Percentiles rank a stretch among this genome's conserved stretches.
Conservation (phyloP, 2,797 vertebrate species). For the Rhinella marina region DNA sequence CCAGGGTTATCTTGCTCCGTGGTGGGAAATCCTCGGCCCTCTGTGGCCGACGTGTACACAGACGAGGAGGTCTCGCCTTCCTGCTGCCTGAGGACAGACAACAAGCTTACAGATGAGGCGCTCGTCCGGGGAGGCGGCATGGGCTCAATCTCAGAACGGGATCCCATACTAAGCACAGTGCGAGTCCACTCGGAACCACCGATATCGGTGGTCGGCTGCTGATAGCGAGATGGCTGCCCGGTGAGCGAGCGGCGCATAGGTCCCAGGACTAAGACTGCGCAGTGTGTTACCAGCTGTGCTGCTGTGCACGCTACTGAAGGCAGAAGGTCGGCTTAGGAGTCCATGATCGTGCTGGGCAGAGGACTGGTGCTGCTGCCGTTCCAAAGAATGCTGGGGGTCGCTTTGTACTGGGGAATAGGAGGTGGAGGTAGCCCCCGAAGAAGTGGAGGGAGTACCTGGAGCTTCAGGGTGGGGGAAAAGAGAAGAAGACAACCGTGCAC, state of each 20-base stretch:
- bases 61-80: constrained; percentile 90
- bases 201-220: constrained; percentile 76
- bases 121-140: constrained; percentile 95
- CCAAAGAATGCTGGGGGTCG: constrained; percentile 85
- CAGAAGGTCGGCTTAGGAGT: constrained; percentile 87
- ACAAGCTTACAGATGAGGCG: constrained; percentile 91
- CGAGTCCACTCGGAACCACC: constrained; percentile 87
- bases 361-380: constrained; percentile 74
- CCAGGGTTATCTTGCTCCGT: constrained; percentile 83
- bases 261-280: constrained; percentile 83
- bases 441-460: constrained; percentile 71
- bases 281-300: constrained; percentile 85
- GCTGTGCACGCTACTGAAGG: constrained; percentile 97
- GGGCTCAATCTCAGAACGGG: constrained; percentile 77
- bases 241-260: constrained; percentile 79
- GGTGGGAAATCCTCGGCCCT: constrained; percentile 86
- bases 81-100: constrained; percentile 91
- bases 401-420: constrained; percentile 92
- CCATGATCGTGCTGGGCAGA: constrained; percentile 79
- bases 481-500: constrained; percentile 80
- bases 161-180: constrained; percentile 86
- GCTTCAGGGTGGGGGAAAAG: constrained; percentile 75
- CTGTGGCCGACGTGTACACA: constrained; percentile 94
- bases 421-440: constrained; percentile 79
- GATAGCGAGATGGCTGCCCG: constrained; percentile 79